Conservation (phyloP, 2,888 invertebrate genomes). For the Pyrgus malvae region DNA sequence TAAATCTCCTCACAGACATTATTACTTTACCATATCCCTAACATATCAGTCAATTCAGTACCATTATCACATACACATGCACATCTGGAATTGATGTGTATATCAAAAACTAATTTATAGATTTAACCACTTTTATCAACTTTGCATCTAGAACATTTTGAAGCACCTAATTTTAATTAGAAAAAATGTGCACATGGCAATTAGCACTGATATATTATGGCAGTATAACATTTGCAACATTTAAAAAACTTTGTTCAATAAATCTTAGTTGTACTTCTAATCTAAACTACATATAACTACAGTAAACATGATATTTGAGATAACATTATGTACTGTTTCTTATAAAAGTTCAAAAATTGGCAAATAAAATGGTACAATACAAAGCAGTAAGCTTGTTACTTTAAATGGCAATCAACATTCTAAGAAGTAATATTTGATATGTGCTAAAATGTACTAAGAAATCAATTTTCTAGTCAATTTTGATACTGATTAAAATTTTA, state of each 20-base stretch:
- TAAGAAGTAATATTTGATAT: slow-evolving; percentile 14
- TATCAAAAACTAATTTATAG: slow-evolving; percentile 10
- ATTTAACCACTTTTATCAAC: slow-evolving; percentile 14
- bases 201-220: slow-evolving; percentile 25
- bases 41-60: slow-evolving; percentile 61
- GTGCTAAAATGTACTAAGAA: slow-evolving; percentile 17
- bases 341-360: neutral
- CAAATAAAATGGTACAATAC: slow-evolving; percentile 5
- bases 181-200: slow-evolving; percentile 26
- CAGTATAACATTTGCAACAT: slow-evolving; percentile 21
- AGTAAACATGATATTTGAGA: no score
- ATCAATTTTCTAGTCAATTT: neutral
- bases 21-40: slow-evolving; percentile 46
- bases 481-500: neutral
- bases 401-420: slow-evolving; percentile 16
- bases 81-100: slow-evolving; percentile 21
- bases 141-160: slow-evolving; percentile 8
- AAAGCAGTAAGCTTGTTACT: neutral
- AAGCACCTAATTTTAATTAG: slow-evolving; percentile 12
- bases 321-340: neutral
- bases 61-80: slow-evolving; percentile 56
- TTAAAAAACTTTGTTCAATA: slow-evolving; percentile 19
- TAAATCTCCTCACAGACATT: slow-evolving; percentile 59
- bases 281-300: neutral
- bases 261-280: slow-evolving; percentile 24